phyloP scores from a whole-genome alignment of 1,140 invertebrate genomes.

The Diorhabda carinulata region DNA sequence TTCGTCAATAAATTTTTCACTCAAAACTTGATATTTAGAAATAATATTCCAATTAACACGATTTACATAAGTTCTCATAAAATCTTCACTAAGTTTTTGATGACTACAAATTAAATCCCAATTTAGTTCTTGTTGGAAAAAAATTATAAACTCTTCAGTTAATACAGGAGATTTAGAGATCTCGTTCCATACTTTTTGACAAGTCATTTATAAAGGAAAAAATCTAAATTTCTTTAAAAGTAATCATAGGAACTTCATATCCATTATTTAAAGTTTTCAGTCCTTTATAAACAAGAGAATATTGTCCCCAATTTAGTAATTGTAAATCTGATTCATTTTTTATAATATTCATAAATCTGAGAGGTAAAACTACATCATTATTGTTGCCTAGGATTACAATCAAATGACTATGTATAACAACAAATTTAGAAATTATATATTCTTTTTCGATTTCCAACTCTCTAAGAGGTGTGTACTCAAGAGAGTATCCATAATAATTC shows the following conservation, averaged over 20 bases:
- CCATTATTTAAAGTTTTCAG: too few relatives aligned
- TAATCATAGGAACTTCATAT: too few relatives aligned
- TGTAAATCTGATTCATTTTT: neutral
- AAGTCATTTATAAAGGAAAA: neutral
- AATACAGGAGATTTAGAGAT: neutral
- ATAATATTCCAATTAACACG: neutral
- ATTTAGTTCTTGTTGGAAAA: neutral
- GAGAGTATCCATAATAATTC: too few relatives aligned
- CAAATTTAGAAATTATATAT: too few relatives aligned
- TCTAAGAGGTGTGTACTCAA: too few relatives aligned
- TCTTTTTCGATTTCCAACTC: too few relatives aligned
- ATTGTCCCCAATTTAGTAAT: too few relatives aligned
- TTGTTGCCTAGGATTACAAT: too few relatives aligned
- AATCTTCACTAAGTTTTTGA: neutral
- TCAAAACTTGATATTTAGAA: neutral
- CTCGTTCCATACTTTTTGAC: neutral
- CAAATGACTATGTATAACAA: too few relatives aligned
- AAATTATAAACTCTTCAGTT: neutral
- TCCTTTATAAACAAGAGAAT: too few relatives aligned
- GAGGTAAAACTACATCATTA: too few relatives aligned
- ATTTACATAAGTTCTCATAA: constrained; percentile 1
- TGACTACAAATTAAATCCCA: neutral
- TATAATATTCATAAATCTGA: neutral
- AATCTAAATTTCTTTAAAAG: too few relatives aligned
- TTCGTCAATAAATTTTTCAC: neutral